phyloP scores from a whole-genome alignment of 2,888 invertebrate species.

The Liodrosophila aerea region DNA sequence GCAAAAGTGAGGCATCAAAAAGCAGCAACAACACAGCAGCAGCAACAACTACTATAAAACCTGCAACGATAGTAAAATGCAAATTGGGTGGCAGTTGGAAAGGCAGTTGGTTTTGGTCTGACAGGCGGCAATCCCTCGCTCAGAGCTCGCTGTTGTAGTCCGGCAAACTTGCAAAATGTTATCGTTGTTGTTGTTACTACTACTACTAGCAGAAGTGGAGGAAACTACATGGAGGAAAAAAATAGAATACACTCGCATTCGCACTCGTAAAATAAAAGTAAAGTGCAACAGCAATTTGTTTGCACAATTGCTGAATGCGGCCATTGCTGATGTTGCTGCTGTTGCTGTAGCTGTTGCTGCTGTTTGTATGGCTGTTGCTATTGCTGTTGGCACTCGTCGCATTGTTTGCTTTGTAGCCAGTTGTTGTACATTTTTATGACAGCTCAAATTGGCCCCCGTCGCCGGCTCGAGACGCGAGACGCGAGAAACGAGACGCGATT shows the following conservation, averaged over 20 bases:
- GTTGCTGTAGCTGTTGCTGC: slow-evolving; percentile 32
- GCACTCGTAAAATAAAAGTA: slow-evolving; percentile 77
- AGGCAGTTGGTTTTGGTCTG: slow-evolving; percentile 34
- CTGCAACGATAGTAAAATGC: slow-evolving; percentile 77
- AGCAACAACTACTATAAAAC: slow-evolving; percentile 69
- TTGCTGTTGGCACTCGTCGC: slow-evolving; percentile 75
- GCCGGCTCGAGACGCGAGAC: slow-evolving; percentile 30
- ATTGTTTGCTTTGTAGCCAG: slow-evolving; percentile 75
- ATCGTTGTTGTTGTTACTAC: too few relatives aligned
- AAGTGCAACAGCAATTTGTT: slow-evolving; percentile 78
- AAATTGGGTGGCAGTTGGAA: slow-evolving; percentile 61
- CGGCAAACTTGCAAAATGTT: too few relatives aligned
- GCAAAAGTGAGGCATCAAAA: slow-evolving; percentile 71
- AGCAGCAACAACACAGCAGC: slow-evolving; percentile 57
- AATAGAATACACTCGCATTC: slow-evolving; percentile 57
- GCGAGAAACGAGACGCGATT: slow-evolving; percentile 36
- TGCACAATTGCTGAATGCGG: slow-evolving; percentile 75
- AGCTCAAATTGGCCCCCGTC: slow-evolving; percentile 76
- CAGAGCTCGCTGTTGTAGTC: slow-evolving; percentile 16
- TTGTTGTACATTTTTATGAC: slow-evolving; percentile 76
- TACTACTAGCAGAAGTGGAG: slow-evolving; percentile 18
- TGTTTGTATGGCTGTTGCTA: slow-evolving; percentile 37
- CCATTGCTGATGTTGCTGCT: slow-evolving; percentile 53
- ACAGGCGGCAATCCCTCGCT: slow-evolving; percentile 57
- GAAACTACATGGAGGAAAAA: slow-evolving; percentile 11